These are phyloP conservation scores for Acanthosepion esculentum DNA, from an alignment of 2,888 invertebrate genomes.

Conservation along the genomic window DNA sequence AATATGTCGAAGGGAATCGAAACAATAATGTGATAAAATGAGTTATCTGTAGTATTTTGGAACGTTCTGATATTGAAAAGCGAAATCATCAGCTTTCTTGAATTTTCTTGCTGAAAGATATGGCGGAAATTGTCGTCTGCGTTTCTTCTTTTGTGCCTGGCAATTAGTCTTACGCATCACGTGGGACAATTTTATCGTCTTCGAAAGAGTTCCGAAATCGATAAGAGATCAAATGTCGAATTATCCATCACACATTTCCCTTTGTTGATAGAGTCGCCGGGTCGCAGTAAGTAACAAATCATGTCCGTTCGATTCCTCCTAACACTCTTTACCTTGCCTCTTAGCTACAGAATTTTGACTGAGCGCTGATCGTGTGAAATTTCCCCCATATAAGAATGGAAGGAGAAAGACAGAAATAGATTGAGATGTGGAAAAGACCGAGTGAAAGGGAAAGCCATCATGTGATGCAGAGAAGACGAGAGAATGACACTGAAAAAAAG, in stretches of 20 bases:
- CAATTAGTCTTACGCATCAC: neutral
- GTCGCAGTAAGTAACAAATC: neutral
- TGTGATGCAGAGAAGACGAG: too few relatives aligned
- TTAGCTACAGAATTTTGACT: neutral
- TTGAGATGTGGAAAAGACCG: neutral
- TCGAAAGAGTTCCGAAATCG: neutral
- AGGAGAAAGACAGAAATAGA: neutral
- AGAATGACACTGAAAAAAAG: neutral
- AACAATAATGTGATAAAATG: too few relatives aligned
- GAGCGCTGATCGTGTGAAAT: neutral
- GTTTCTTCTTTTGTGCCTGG: neutral
- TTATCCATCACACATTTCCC: neutral
- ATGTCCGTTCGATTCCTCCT: neutral
- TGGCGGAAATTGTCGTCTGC: neutral
- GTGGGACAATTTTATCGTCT: neutral
- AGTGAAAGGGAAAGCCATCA: too few relatives aligned
- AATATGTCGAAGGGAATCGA: too few relatives aligned
- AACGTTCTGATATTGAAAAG: neutral
- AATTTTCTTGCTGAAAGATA: neutral
- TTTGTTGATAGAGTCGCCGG: neutral
- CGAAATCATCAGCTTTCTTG: neutral
- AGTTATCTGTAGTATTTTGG: too few relatives aligned
- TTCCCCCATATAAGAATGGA: neutral
- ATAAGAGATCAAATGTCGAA: neutral
- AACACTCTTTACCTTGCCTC: neutral